phyloP scores from a whole-genome alignment of 2,797 vertebrate species.

The Falco peregrinus region DNA sequence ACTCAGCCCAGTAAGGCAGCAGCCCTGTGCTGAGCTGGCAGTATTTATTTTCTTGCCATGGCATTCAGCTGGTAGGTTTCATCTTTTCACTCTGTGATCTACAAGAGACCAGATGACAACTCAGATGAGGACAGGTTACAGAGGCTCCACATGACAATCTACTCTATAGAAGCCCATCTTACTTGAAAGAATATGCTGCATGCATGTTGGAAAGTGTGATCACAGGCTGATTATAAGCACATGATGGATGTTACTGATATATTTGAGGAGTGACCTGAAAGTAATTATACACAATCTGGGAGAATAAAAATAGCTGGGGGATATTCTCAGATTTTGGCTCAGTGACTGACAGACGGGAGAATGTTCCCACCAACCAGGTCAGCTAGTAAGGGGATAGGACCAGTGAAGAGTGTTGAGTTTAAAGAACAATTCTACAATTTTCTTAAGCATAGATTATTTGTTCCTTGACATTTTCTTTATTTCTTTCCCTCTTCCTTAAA shows the following conservation, averaged over 20 bases:
- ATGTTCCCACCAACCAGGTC: not conserved
- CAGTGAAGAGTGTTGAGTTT: not conserved
- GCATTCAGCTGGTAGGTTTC: not conserved
- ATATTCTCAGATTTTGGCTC: not conserved
- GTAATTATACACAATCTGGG: not conserved
- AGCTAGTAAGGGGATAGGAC: not conserved
- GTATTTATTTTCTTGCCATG: not conserved
- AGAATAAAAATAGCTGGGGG: not conserved
- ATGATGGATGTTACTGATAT: not conserved
- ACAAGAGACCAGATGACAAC: not conserved
- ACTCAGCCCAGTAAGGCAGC: not conserved
- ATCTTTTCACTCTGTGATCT: not conserved
- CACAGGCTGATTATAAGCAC: not conserved
- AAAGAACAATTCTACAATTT: not conserved
- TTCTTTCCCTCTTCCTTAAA: not conserved
- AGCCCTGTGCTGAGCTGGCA: not conserved
- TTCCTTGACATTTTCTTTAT: not conserved
- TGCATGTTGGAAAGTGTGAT: not conserved
- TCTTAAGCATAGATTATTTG: not conserved
- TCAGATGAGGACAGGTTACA: not conserved
- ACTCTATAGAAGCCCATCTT: not conserved
- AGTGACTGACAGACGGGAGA: not conserved
- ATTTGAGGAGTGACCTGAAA: not conserved
- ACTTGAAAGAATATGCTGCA: not conserved
- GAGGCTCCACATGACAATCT: not conserved